phyloP scores from a whole-genome alignment of 2,888 invertebrate species.

The Leptinotarsa peninsularis region DNA sequence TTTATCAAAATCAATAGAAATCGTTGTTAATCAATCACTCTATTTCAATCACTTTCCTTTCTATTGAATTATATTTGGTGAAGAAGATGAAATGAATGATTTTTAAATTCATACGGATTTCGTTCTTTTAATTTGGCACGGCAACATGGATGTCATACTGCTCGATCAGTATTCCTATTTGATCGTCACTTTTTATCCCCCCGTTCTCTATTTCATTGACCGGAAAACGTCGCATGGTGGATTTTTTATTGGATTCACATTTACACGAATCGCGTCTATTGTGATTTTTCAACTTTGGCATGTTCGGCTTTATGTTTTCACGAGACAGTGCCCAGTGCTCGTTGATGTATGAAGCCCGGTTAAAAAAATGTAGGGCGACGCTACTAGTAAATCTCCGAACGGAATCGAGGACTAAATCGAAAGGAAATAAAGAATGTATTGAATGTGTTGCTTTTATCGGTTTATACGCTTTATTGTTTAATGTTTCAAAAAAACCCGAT shows the following conservation, averaged over 20 bases:
- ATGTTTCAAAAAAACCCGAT: slow-evolving; percentile 13
- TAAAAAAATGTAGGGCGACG: slow-evolving; percentile 12
- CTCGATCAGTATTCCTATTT: slow-evolving; percentile 23
- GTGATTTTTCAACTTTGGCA: slow-evolving; percentile 41
- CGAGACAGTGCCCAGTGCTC: slow-evolving; percentile 15
- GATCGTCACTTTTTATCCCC: slow-evolving; percentile 34
- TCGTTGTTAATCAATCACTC: no score
- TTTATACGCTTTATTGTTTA: slow-evolving; percentile 14
- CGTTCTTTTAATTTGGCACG: not conserved
- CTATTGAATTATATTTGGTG: not conserved
- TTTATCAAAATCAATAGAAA: no score
- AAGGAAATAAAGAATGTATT: slow-evolving; percentile 29
- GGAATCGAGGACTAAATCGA: slow-evolving; percentile 7
- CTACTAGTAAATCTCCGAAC: slow-evolving; percentile 10
- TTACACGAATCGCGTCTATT: slow-evolving; percentile 36
- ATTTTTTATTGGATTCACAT: slow-evolving; percentile 41
- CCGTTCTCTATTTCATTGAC: slow-evolving; percentile 36
- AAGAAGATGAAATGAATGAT: not conserved
- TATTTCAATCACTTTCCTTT: no score
- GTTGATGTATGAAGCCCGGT: slow-evolving; percentile 23
- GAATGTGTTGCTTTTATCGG: slow-evolving; percentile 26
- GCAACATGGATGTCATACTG: not conserved
- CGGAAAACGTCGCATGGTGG: slow-evolving; percentile 42
- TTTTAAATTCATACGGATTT: not conserved
- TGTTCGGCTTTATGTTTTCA: slow-evolving; percentile 32